Evolutionary conservation across 2,888 invertebrate species (phyloP).

Genomic region (Conomelus anceps): DNA sequence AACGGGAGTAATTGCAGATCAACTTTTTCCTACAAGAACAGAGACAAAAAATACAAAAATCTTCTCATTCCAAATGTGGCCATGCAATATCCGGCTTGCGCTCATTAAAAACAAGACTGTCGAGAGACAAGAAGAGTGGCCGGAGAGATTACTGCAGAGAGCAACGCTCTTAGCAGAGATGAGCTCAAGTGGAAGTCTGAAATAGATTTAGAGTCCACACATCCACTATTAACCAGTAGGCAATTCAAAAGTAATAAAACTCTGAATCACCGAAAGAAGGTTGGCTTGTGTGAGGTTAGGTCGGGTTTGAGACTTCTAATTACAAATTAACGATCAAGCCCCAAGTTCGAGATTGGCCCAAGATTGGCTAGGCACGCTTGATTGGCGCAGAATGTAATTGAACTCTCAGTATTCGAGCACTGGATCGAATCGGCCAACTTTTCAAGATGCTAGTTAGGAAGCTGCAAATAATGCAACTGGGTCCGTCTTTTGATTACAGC

Average conservation of each 20-base stretch:
- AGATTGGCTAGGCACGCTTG: neutral
- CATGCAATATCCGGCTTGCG: neutral
- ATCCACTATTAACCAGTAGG: neutral
- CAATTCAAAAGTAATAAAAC: neutral
- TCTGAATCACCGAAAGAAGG: neutral
- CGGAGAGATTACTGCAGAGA: neutral
- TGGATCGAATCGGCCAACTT: neutral
- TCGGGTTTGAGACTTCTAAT: neutral
- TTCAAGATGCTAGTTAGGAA: neutral
- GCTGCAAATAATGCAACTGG: neutral
- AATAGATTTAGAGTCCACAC: neutral
- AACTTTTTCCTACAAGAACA: neutral
- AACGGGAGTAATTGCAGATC: neutral
- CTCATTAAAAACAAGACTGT: neutral
- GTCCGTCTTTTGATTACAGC: neutral
- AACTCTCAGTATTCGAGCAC: no score
- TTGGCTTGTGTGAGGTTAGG: neutral
- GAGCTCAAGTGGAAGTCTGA: neutral
- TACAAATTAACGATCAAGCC: neutral
- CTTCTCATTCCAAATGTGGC: neutral
- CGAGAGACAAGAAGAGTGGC: neutral
- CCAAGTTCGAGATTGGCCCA: neutral
- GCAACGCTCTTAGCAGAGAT: neutral
- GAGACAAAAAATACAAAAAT: neutral
- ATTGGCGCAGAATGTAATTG: neutral